These are phyloP conservation scores for Selene dorsalis DNA, from an alignment of 2,797 vertebrate genomes.

Conservation along the genomic window DNA sequence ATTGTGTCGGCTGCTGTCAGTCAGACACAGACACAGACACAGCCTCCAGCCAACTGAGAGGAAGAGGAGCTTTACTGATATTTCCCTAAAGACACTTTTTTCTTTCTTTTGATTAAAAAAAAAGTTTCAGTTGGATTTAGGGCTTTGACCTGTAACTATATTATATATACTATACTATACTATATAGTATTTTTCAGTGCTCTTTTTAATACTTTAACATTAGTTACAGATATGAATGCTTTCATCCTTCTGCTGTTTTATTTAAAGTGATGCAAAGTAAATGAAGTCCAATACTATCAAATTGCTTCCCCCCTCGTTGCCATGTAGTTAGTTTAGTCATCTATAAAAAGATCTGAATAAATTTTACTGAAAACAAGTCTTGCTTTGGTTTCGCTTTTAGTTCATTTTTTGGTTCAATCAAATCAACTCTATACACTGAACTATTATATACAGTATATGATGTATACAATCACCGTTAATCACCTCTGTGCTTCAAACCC, in stretches of 20 bases:
- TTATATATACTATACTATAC: too few species aligned
- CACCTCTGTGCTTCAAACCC: not conserved
- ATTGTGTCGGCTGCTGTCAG: not conserved
- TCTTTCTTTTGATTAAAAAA: too few species aligned
- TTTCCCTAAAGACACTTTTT: not conserved
- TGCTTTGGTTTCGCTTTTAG: too few species aligned
- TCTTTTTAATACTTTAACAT: not conserved
- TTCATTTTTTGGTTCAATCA: too few species aligned
- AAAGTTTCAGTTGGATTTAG: not conserved
- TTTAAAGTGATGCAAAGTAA: not conserved
- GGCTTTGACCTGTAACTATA: too few species aligned
- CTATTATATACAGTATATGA: too few species aligned
- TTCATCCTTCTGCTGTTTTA: not conserved
- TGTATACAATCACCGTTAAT: not conserved
- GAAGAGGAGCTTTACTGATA: not conserved
- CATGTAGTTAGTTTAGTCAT: not conserved
- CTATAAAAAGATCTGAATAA: too few species aligned
- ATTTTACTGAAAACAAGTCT: too few species aligned
- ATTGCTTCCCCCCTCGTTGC: too few species aligned
- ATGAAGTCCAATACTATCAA: not conserved
- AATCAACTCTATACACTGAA: too few species aligned
- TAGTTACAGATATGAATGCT: not conserved
- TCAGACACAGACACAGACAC: not conserved
- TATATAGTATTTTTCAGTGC: not conserved
- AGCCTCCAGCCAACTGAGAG: not conserved